Conservation (phyloP, 2,888 invertebrate genomes). For the Drosophila greeni region DNA sequence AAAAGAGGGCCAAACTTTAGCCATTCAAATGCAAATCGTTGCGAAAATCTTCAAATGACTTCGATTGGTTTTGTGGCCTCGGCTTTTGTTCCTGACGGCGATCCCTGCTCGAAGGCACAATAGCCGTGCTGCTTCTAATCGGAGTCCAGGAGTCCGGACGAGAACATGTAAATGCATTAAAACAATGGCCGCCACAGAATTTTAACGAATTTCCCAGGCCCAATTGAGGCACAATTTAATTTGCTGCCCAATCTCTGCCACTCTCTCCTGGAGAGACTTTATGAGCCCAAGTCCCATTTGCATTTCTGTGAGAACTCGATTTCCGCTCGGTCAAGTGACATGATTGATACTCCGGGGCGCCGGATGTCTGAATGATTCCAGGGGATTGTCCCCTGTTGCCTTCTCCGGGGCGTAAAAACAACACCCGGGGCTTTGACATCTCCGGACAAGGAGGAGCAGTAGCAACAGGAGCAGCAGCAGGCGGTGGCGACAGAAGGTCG, state of each 20-base stretch:
- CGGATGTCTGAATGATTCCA: constrained; percentile 34
- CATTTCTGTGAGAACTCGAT: constrained; percentile 42
- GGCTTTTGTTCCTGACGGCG: constrained; percentile 45
- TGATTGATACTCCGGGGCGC: constrained; percentile 61
- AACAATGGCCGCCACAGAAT: constrained; percentile 40
- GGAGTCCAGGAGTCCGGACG: background rate
- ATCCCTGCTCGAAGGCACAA: constrained; percentile 22
- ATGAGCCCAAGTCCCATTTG: constrained; percentile 36
- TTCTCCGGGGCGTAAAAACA: constrained; percentile 19
- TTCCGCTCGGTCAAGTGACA: constrained; percentile 69
- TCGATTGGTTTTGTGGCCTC: constrained; percentile 67
- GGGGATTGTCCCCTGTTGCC: constrained; percentile 24
- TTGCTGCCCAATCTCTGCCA: constrained; percentile 3
- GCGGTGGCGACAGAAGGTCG: constrained; percentile 25
- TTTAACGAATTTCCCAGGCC: constrained; percentile 36
- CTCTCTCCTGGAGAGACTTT: constrained; percentile 18
- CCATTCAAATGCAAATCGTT: constrained; percentile 68
- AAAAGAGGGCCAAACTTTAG: constrained; percentile 29
- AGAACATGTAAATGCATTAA: constrained; percentile 36
- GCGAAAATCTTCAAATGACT: constrained; percentile 71
- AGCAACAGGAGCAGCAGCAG: background rate
- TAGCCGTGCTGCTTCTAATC: constrained; percentile 28
- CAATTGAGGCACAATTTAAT: constrained; percentile 31
- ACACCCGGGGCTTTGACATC: constrained; percentile 34
- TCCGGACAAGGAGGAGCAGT: constrained; percentile 10